These are phyloP conservation scores for Acleris sparsana DNA, from an alignment of 2,888 invertebrate genomes.

Conservation along the genomic window DNA sequence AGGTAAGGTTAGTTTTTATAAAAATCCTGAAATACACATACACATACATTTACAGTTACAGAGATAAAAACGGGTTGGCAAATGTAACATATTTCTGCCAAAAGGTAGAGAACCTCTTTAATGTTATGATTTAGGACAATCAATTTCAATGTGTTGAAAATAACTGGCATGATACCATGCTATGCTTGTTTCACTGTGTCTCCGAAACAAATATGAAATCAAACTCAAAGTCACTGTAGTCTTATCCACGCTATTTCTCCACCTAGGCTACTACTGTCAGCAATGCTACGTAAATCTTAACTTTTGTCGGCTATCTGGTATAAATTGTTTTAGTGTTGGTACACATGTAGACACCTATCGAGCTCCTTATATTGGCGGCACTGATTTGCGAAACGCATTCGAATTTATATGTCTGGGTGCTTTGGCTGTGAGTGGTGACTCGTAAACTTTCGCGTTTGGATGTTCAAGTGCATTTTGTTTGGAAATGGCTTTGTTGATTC, in stretches of 20 bases:
- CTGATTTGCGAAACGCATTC: slow-evolving; percentile 68
- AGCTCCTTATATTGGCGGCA: slow-evolving; percentile 59
- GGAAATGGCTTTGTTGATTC: slow-evolving; percentile 3
- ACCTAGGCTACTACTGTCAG: slow-evolving; percentile 45
- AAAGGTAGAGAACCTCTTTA: no score
- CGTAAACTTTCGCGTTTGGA: slow-evolving; percentile 18
- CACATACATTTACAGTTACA: no score
- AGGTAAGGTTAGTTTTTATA: no score
- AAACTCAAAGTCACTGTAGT: not conserved
- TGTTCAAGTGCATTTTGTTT: slow-evolving; percentile 18
- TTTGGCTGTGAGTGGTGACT: not conserved
- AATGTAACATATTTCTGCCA: no score
- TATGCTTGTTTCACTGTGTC: no score
- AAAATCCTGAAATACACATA: no score
- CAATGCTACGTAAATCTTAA: slow-evolving; percentile 71
- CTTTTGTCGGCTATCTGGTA: slow-evolving; percentile 70
- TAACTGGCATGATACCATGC: no score
- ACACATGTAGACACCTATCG: slow-evolving; percentile 58
- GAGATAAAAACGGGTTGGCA: no score
- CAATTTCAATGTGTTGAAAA: no score
- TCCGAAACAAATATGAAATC: no score
- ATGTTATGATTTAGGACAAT: no score
- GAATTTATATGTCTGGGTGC: slow-evolving; percentile 70
- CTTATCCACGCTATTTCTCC: slow-evolving; percentile 41
- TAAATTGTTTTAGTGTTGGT: slow-evolving; percentile 68